phyloP scores from a whole-genome alignment of 2,797 vertebrate genomes.

The Brachyrhaphis roseni region DNA sequence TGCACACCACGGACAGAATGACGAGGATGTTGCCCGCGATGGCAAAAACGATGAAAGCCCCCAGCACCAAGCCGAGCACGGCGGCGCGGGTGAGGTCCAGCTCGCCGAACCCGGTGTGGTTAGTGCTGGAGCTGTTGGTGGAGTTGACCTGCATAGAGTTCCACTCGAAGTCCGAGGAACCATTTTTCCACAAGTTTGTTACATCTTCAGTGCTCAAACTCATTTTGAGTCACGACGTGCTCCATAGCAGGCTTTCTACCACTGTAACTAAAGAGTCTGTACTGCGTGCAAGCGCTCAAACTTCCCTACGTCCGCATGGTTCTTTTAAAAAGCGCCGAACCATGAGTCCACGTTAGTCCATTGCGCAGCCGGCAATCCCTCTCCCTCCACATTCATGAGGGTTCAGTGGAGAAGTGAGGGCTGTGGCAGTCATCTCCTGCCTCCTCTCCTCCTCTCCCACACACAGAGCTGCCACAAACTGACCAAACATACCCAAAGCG shows the following conservation, averaged over 20 bases:
- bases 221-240: constrained; percentile 87
- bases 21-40: constrained; percentile 96
- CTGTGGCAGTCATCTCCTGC: constrained; percentile 55
- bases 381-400: constrained; percentile 52
- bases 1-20: constrained; percentile 95
- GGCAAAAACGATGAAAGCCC: constrained; percentile 93
- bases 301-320: constrained; percentile 26
- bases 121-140: constrained; percentile 81
- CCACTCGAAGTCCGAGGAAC: constrained; percentile 78
- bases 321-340: neutral
- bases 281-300: constrained; percentile 16
- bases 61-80: constrained; percentile 90
- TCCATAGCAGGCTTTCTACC: constrained; percentile 86
- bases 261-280: constrained; percentile 48
- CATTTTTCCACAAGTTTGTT: constrained; percentile 84
- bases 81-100: constrained; percentile 87
- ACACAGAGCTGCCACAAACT: constrained; percentile 54
- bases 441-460: constrained; percentile 56
- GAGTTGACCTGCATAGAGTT: constrained; percentile 72
- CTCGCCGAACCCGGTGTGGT: constrained; percentile 73
- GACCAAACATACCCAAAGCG: constrained; percentile 41
- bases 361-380: constrained; percentile 38
- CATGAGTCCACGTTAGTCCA: constrained; percentile 1
- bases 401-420: constrained; percentile 58
- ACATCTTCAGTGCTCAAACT: constrained; percentile 85